Evolutionary conservation across 1,140 invertebrate species (phyloP).

Genomic region (Varroa destructor): DNA sequence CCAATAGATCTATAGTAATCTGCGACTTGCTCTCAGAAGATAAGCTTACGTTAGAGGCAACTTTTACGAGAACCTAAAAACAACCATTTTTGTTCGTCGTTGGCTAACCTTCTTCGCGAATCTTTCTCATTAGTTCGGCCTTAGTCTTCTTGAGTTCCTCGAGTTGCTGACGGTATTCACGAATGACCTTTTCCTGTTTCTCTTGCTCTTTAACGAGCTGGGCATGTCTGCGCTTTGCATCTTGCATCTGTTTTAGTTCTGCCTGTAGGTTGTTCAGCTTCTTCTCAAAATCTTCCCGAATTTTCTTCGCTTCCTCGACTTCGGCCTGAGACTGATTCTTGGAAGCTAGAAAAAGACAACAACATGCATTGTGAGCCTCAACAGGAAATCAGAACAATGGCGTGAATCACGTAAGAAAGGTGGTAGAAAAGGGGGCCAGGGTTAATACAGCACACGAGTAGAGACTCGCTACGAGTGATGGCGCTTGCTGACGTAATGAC

Average conservation of each 20-base stretch:
- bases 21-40: too few species aligned
- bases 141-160: constrained; percentile 73
- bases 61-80: too few species aligned
- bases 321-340: constrained; percentile 35
- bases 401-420: constrained; percentile 16
- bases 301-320: constrained; percentile 54
- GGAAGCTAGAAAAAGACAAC: constrained; percentile 31
- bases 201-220: constrained; percentile 64
- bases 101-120: constrained; percentile 63
- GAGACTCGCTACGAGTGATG: not conserved
- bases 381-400: not conserved
- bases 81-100: too few species aligned
- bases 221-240: constrained; percentile 75
- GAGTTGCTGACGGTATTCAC: constrained; percentile 62
- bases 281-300: constrained; percentile 78
- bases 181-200: constrained; percentile 67
- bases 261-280: constrained; percentile 67
- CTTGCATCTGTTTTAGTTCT: constrained; percentile 72
- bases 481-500: too few species aligned
- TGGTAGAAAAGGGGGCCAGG: constrained; percentile 8
- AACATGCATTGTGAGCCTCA: not conserved
- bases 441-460: not conserved
- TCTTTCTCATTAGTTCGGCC: constrained; percentile 69
- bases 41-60: too few species aligned
- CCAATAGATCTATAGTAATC: too few species aligned